Conservation (phyloP, 2,797 vertebrate species). For the Falco berigora region DNA sequence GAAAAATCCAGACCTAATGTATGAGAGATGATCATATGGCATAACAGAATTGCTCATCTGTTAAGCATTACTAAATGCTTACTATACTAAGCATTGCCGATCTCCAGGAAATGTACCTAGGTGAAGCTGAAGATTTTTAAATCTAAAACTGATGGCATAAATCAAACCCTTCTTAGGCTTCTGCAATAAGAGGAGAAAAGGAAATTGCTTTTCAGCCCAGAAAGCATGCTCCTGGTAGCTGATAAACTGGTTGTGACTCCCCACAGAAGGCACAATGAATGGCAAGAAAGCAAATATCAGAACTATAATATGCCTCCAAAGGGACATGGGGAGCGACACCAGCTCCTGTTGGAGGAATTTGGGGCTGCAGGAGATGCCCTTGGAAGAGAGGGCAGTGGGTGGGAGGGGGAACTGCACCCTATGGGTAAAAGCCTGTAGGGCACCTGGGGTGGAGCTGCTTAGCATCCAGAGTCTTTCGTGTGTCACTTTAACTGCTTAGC, state of each 20-base stretch:
- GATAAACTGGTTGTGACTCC: constrained; percentile 32
- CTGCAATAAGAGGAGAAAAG: constrained; percentile 52
- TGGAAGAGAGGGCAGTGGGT: background rate
- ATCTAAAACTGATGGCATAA: constrained; percentile 48
- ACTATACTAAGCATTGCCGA: constrained; percentile 23
- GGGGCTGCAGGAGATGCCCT: background rate
- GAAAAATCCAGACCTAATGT: background rate
- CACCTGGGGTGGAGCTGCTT: background rate
- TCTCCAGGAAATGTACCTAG: constrained; percentile 59
- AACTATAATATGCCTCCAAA: background rate
- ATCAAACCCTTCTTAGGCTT: constrained; percentile 29
- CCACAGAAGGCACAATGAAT: background rate
- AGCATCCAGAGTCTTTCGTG: background rate
- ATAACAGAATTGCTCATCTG: constrained; percentile 42
- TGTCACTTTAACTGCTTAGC: background rate
- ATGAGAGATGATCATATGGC: background rate
- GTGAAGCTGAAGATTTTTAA: constrained; percentile 55
- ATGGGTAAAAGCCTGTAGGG: background rate
- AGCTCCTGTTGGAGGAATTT: background rate
- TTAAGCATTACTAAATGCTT: constrained; percentile 32
- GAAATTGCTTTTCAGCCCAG: constrained; percentile 56
- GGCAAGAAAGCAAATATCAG: background rate
- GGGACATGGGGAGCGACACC: background rate
- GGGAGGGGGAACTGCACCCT: background rate
- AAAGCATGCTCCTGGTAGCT: constrained; percentile 39